A percentile compares a stretch with the other conserved stretches of the same genome.
Conservation (phyloP, 2,888 invertebrate species). For the Nomada lathburiana region DNA sequence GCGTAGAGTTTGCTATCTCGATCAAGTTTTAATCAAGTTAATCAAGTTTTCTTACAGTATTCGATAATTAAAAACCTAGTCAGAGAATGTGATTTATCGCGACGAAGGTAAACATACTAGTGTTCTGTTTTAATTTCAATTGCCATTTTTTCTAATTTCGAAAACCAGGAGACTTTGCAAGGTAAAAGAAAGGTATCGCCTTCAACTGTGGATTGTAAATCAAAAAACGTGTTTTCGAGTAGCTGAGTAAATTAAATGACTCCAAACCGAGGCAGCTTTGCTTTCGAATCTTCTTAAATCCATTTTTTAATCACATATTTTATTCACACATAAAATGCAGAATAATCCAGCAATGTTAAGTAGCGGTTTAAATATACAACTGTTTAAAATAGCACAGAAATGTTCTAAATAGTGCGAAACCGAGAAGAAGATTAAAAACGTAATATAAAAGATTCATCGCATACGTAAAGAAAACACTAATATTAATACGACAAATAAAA, state of each 20-base stretch:
- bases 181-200: too few species aligned
- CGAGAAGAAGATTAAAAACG: not conserved
- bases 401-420: not conserved
- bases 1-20: not conserved
- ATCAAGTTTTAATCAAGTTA: too few species aligned
- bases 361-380: too few species aligned
- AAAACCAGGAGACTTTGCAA: not conserved
- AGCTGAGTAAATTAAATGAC: too few species aligned
- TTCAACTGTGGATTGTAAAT: too few species aligned
- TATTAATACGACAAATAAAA: not conserved
- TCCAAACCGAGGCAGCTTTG: too few species aligned
- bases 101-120: not conserved
- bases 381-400: not conserved
- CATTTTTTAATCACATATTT: not conserved
- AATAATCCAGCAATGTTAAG: too few species aligned
- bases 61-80: not conserved
- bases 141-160: too few species aligned
- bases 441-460: not conserved
- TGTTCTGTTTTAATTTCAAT: not conserved
- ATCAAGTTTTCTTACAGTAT: not conserved
- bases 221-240: too few species aligned
- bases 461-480: constrained; percentile 5
- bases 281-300: too few species aligned
- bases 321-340: too few species aligned
- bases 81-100: not conserved